Evolutionary conservation across 1,140 invertebrate genomes (phyloP).

Genomic region (Sinella curviseta): DNA sequence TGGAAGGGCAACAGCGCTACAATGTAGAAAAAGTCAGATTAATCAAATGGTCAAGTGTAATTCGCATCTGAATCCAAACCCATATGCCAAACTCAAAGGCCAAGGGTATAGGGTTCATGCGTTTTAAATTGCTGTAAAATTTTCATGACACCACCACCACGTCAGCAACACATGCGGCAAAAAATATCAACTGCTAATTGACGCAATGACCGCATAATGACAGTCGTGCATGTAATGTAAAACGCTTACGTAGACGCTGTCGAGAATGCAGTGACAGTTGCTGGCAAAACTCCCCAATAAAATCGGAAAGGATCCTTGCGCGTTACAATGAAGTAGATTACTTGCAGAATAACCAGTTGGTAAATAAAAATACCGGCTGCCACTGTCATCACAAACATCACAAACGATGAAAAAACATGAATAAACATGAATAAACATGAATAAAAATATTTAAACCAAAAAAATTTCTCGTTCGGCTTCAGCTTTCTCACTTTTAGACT

Average conservation of each 20-base stretch:
- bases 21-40: background rate
- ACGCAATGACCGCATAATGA: too few relatives aligned
- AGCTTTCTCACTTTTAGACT: background rate
- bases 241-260: conserved; percentile 85
- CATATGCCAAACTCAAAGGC: too few relatives aligned
- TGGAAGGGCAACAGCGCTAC: conserved; percentile 88
- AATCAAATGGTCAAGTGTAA: background rate
- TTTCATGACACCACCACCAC: too few relatives aligned
- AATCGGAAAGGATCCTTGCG: conserved; percentile 86
- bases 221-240: conserved; percentile 38
- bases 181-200: too few relatives aligned
- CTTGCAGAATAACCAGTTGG: conserved; percentile 78
- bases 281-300: conserved; percentile 77
- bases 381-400: conserved; percentile 81
- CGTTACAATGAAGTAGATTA: conserved; percentile 80
- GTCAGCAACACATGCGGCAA: too few relatives aligned
- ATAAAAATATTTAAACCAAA: background rate
- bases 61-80: background rate
- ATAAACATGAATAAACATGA: conserved; percentile 28
- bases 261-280: conserved; percentile 86
- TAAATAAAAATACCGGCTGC: conserved; percentile 81
- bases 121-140: too few relatives aligned
- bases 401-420: too few relatives aligned
- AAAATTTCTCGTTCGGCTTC: background rate
- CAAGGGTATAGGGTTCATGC: too few relatives aligned